Conservation (phyloP, 2,888 invertebrate genomes). For the Polietes domitor region DNA sequence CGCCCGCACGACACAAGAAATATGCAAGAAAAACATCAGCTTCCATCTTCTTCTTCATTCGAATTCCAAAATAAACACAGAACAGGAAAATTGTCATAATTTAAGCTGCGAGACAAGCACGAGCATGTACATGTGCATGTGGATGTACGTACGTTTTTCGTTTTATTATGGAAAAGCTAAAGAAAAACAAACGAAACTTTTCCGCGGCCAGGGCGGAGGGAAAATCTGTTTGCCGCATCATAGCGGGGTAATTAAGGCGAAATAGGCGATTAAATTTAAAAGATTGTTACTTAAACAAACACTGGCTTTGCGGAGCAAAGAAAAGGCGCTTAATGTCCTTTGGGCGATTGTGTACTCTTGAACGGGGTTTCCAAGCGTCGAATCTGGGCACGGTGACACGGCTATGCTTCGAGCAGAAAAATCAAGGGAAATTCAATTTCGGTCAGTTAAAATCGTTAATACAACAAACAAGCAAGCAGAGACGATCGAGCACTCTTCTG, state of each 20-base stretch:
- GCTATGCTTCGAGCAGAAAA: no score
- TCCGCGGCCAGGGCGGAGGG: neutral
- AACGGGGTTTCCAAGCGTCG: no score
- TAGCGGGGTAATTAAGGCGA: conserved; percentile 1
- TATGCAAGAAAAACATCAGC: neutral
- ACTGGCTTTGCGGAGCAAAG: neutral
- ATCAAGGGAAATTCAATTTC: no score
- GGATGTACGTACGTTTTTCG: no score
- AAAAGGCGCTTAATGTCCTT: neutral
- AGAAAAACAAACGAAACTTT: neutral
- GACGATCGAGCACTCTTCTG: no score
- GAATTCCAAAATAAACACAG: conserved; percentile 6
- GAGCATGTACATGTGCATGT: neutral
- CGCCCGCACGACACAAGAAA: neutral
- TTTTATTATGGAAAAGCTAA: conserved; percentile 5
- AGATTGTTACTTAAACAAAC: neutral
- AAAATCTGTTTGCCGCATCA: neutral
- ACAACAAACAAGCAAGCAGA: no score
- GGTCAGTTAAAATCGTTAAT: no score
- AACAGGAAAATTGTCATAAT: neutral
- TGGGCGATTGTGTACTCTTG: no score
- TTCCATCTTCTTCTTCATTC: neutral
- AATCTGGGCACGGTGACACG: no score
- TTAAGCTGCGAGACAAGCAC: neutral
- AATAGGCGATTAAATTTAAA: conserved; percentile 3